These are phyloP conservation scores for Dexiosoma caninum DNA, from an alignment of 2,888 invertebrate genomes.

Conservation along the genomic window DNA sequence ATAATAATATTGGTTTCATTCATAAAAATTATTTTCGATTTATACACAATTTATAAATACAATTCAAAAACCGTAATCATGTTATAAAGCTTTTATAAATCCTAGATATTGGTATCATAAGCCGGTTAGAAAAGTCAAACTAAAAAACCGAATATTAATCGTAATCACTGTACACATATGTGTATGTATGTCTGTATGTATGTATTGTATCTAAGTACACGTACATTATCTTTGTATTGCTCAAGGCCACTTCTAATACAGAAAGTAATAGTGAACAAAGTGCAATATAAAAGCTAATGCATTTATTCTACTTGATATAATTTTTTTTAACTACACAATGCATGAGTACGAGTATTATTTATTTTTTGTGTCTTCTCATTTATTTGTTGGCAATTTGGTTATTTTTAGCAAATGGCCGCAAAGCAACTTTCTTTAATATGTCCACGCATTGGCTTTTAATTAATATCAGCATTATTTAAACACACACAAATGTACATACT, in stretches of 20 bases:
- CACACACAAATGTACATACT: too few relatives aligned
- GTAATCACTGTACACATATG: not conserved
- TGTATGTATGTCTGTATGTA: not conserved
- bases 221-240: not conserved
- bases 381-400: not conserved
- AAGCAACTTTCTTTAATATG: conserved; percentile 38
- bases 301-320: conserved; percentile 17
- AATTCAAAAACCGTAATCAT: too few relatives aligned
- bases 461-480: conserved; percentile 32
- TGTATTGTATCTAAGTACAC: not conserved
- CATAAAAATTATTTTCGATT: too few relatives aligned
- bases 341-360: not conserved
- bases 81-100: too few relatives aligned
- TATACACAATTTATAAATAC: too few relatives aligned
- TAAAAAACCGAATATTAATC: too few relatives aligned
- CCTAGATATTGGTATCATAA: too few relatives aligned
- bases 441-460: not conserved
- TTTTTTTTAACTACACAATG: not conserved
- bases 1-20: too few relatives aligned
- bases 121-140: too few relatives aligned
- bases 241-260: conserved; percentile 43
- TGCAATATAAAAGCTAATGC: conserved; percentile 7
- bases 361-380: not conserved
- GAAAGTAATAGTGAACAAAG: conserved; percentile 44
- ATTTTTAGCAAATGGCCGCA: not conserved